A percentile compares a stretch with the other conserved stretches of the same genome.
phyloP scores from a whole-genome alignment of 1,140 invertebrate species.

The Eciton burchellii region DNA sequence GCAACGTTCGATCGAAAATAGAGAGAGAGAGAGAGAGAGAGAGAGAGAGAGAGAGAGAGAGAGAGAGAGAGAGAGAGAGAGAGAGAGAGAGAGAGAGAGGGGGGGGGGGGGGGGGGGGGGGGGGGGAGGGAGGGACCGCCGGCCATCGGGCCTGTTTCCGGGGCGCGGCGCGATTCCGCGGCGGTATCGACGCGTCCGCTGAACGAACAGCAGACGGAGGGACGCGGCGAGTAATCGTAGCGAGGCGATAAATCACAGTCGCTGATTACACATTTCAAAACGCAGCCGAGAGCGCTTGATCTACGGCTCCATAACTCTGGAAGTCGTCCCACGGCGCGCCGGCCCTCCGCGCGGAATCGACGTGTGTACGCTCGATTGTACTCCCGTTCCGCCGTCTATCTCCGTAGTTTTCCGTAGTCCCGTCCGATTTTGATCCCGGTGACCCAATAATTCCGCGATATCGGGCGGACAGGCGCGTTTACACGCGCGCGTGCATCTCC shows the following conservation, averaged over 20 bases:
- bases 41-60: neutral
- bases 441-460: conserved; percentile 51
- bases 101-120: no score
- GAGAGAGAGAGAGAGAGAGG: no score
- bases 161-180: conserved; percentile 32
- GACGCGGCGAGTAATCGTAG: conserved; percentile 78
- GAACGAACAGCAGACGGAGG: conserved; percentile 42
- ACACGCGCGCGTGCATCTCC: neutral
- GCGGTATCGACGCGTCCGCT: conserved; percentile 50
- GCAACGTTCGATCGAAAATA: neutral
- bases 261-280: conserved; percentile 84
- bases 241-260: conserved; percentile 79
- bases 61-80: neutral
- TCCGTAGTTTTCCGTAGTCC: conserved; percentile 33
- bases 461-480: neutral
- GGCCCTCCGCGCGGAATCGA: neutral
- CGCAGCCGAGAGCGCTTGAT: conserved; percentile 80
- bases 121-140: neutral
- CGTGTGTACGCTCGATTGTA: neutral
- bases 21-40: neutral
- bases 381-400: neutral
- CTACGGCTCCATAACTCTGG: conserved; percentile 81
- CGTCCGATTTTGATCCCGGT: conserved; percentile 52
- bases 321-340: conserved; percentile 28
- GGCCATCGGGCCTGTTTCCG: conserved; percentile 5